Evolutionary conservation across 2,888 invertebrate species (phyloP), one percentile per base, ranked within the genome.

Genomic region (Choreutis nemorana): DNA sequence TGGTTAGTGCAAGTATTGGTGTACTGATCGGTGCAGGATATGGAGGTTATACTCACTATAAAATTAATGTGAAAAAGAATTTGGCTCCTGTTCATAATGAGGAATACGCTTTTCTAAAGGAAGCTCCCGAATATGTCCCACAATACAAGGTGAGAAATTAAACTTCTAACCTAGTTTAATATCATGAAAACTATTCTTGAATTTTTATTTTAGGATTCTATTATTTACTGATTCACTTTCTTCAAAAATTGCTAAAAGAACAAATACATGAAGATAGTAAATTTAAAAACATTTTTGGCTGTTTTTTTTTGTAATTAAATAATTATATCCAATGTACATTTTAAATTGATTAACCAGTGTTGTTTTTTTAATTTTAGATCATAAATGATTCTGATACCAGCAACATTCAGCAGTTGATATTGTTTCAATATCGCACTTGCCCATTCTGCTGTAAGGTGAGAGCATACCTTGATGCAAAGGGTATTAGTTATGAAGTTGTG

Each of bases 381-480:
- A 44, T 81, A 7, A 86, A 83, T 53, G 81, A 86, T 0, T 68
- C 80, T 3, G 91, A 92, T 52, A 68, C 54, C 3, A 72, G 66
- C 29, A 87, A 87, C 14, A n/a, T n/a, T n/a, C 68, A 95, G 32
- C 87, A 94, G 44, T 67, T 99, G 25, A 89, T 92, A 0, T 77
- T 99, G 10, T 99, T 92, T 57, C 99, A 99, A 78, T 99, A 96
- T 59, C 91, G 96, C 50, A 96, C 96, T 0, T 99, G 98, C 55
- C 98, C 98, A 1, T 98, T 97, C 65, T 97, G 97, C 67, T 97
- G 96, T 57, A 98, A 97, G 81, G 90, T 90, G 10, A 82, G 97
- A 34, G 89, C 94, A 0, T 92, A 90, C 60, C 78, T 99, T 7
- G 97, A 99, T 65, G 94, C 89, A 46, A 86, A 90, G 60, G 97